Base-by-base conservation (phyloP, 2,113 vertebrate genomes). In the Gambusia affinis region DNA sequence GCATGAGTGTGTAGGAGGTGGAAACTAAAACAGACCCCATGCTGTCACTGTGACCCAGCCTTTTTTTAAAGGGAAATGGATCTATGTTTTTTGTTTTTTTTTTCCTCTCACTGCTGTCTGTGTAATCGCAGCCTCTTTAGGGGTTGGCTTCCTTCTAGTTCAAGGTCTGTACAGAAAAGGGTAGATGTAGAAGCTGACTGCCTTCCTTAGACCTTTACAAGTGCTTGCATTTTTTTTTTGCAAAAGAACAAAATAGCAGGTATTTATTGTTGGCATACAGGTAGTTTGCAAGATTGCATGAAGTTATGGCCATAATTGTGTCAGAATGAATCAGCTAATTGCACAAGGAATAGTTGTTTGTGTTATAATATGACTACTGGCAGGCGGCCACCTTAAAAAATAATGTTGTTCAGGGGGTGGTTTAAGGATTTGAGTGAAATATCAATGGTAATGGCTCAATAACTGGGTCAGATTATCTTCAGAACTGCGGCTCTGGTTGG, bases 21-120 rank as follows among this genome's bases (percentile, higher is more conserved):
- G 86, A 86, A 89, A 91, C 31, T 85, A 79, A 86, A 91, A 89
- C 88, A 90, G 83, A 78, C 86, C 87, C 87, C 89, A 80, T 90
- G 91, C 87, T 85, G 83, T 77, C 22, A 17, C 81, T 74, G 67
- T 85, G 83, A 88, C 88, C 85, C 68, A 71, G 76, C 76, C 86
- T 89, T 66, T 88, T 91, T 89, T 82, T 60, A 73, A 31, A 73
- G 66, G 83, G 74, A 78, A 85, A 88, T 65, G 30, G 84, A 89
- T 75, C 72, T 76, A 66, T 82, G 61, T 79, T 51, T 82, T 61
- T 87, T 44, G 15, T 27, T 27, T 54, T 24, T 54, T 51, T 51
- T 37, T 37, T 11, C 81, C 85, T 78, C 72, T 71, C 44, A 2
- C 67, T 22, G 64, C 81, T 82, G 77, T 82, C 84, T 68, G 68